A percentile compares a stretch with the other conserved stretches of the same genome.
phyloP scores from a whole-genome alignment of 2,113 vertebrate species.

The Rhodinocichla rosea region DNA sequence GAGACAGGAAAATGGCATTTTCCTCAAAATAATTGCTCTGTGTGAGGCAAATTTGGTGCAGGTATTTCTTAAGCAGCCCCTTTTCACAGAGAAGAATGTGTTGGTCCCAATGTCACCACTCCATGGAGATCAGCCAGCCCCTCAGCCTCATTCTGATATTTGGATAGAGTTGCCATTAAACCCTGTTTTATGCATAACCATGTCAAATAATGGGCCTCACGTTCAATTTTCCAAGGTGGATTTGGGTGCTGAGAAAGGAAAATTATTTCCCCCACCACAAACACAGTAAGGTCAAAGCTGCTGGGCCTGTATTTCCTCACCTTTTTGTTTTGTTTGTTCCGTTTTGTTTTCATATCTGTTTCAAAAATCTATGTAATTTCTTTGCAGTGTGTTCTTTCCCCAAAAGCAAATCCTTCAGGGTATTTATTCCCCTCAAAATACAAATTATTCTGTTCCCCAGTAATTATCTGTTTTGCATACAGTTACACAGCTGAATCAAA shows the following conservation, averaged over 20 bases:
- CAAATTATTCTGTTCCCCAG: slow-evolving; percentile 62
- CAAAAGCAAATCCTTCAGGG: slow-evolving; percentile 52
- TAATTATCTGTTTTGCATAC: slow-evolving; percentile 69
- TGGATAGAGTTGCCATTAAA: not conserved
- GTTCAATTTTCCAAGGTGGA: not conserved
- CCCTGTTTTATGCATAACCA: not conserved
- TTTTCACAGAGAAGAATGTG: rapidly evolving
- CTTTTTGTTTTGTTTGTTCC: not conserved
- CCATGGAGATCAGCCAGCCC: not conserved
- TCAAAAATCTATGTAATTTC: slow-evolving; percentile 46
- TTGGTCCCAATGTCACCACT: not conserved
- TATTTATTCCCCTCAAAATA: slow-evolving; percentile 58
- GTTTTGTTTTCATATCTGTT: slow-evolving; percentile 1
- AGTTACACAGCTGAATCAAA: slow-evolving; percentile 67
- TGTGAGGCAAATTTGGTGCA: not conserved
- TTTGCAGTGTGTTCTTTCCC: slow-evolving; percentile 39
- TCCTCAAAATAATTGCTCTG: not conserved
- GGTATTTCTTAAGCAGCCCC: not conserved
- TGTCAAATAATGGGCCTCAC: not conserved
- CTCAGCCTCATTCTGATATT: not conserved
- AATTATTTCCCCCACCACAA: not conserved
- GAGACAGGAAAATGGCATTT: not conserved
- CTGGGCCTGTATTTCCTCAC: not conserved
- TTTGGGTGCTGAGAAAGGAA: not conserved
- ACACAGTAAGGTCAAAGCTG: not conserved